Percentiles rank a stretch among this genome's conserved stretches.
Conservation (phyloP, 2,797 vertebrate genomes). For the Ataeniobius toweri region DNA sequence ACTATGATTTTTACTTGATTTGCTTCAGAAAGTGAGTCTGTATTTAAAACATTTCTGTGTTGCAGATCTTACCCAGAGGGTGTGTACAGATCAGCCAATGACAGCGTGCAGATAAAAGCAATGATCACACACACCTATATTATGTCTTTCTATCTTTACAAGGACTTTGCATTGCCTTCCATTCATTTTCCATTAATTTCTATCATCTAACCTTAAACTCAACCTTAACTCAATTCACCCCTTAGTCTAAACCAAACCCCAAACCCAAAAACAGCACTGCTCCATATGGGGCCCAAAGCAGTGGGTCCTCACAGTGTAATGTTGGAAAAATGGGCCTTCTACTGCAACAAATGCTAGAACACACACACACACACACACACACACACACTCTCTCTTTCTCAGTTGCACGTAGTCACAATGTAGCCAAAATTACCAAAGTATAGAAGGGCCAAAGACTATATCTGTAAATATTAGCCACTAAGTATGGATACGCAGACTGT, state of each 20-base stretch:
- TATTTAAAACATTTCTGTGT: background rate
- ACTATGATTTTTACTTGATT: background rate
- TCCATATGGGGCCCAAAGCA: background rate
- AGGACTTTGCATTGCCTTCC: background rate
- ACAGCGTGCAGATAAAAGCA: background rate
- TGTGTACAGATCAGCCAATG: background rate
- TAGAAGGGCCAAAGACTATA: too few relatives aligned
- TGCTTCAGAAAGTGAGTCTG: background rate
- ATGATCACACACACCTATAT: background rate
- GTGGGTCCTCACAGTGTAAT: background rate
- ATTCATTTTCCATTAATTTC: slow-evolving; percentile 2
- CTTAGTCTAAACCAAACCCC: background rate
- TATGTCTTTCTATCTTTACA: background rate
- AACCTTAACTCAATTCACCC: background rate
- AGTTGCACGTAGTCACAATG: too few relatives aligned
- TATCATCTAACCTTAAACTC: background rate
- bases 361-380: background rate
- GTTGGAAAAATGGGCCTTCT: background rate
- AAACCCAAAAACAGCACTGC: background rate
- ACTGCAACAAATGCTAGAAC: background rate
- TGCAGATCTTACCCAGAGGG: background rate
- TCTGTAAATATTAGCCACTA: too few relatives aligned
- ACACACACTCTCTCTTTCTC: too few relatives aligned
- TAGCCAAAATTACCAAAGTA: too few relatives aligned
- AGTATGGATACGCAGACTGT: too few relatives aligned